Base-by-base conservation (phyloP, 2,888 invertebrate species). In the Eupithecia abbreviata region DNA sequence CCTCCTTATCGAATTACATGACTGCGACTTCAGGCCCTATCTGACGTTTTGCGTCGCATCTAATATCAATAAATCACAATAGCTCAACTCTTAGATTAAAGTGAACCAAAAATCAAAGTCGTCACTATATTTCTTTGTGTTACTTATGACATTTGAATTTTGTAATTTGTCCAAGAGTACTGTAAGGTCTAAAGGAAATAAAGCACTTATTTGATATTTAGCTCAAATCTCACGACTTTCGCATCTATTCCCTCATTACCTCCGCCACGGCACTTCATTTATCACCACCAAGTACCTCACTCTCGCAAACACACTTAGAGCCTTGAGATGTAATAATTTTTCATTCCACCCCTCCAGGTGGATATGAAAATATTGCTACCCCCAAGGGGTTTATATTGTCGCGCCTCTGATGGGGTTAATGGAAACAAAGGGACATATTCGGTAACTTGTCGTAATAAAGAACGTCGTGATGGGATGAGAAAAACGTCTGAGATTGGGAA, bases 281-380 rank as follows among this genome's bases (percentile, higher is more conserved):
- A 77, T 77, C 77, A 77, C 72, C 74, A 41, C 67, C 58, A 30
- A 73, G 75, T 74, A 71, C 45, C 72, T 68, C 41, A 45, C 70
- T 69, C 42, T 55, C 72, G 74, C 75, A 75, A 73, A 77, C 77
- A 75, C 75, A 73, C 77, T 77, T 77, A 75, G 9, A 62, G 72
- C 62, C 75, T 30, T 73, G 75, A 78, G 75, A 73, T 73, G 78
- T 75, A 73, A 78, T 78, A 78, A 75, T 78, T 78, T 75, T 71
- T 78, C 78, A 78, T 78, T 78, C 73, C 70, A 49, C 70, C 77
- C 69, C 70, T 58, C 55, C 74, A 12, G 73, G 75, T 71, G 74
- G 49, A 71, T 73, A 71, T 45, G 41, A 71, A 71, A 75, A 75
- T 75, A 77, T 69, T 41, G 65, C 51, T 4, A 67, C 58, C 70